Evolutionary conservation across 2,113 vertebrate species (phyloP), one percentile per base, ranked within the genome.

Genomic region (Tachuris rubrigastra): DNA sequence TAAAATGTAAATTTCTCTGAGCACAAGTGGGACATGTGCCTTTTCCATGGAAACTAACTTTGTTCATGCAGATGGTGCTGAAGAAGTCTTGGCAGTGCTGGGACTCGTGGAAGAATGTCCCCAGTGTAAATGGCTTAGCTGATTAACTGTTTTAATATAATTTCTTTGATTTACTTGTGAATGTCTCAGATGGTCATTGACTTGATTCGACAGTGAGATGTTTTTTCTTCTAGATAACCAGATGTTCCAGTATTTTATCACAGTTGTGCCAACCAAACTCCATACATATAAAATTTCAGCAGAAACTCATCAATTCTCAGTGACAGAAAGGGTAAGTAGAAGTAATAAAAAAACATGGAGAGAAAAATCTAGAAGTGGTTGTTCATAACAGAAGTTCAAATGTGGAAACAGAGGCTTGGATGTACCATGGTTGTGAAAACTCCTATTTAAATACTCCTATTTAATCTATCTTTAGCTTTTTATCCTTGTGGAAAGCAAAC

Each of bases 191-290:
- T 81, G 22, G 14, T 55, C 53, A 81, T 74, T 90, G 18, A 62
- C 55, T 55, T 77, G 65, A 71, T 90, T 94, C 58, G 85, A 78
- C 67, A 76, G 13, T 47, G 66, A 84, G 28, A 62, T 85, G 76
- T 95, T 77, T 67, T 80, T 97, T 94, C 94, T 97, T 97, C 44
- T 95, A 99, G 99, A 99, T 88, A 99, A 99, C 96, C 99, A 99
- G 98, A 99, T 99, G 99, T 99, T 99, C 94, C 99, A 99, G 42
- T 99, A 99, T 98, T 99, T 99, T 93, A 98, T 99, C 97, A 99
- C 99, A 96, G 98, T 99, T 79, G 99, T 99, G 96, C 99, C 99
- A 97, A 99, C 99, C 96, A 99, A 99, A 94, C 98, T 99, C 72
- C 98, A 99, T 85, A 99, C 99, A 0, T 98, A 99, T 41, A 98